Evolutionary conservation across 2,888 invertebrate species (phyloP).

Genomic region (Atethmia centrago): DNA sequence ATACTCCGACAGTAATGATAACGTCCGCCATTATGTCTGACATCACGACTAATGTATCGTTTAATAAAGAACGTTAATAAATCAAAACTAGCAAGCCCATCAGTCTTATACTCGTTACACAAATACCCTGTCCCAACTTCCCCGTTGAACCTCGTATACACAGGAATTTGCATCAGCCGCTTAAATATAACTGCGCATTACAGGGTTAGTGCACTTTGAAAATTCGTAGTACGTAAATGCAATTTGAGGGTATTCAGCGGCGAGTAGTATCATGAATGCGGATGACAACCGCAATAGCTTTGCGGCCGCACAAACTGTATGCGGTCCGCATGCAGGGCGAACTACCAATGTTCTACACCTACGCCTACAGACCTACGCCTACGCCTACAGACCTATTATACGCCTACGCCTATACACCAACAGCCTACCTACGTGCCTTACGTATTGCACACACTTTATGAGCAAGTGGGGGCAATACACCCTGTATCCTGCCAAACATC

Average conservation of each 20-base stretch:
- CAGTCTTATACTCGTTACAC: constrained; percentile 53
- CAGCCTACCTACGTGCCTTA: constrained; percentile 35
- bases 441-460: constrained; percentile 40
- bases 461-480: constrained; percentile 17
- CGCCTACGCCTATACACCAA: no score
- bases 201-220: constrained; percentile 58
- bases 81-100: constrained; percentile 48
- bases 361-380: no score
- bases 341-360: constrained; percentile 42
- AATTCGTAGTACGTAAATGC: constrained; percentile 60
- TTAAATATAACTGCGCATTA: constrained; percentile 59
- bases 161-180: constrained; percentile 55
- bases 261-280: constrained; percentile 66
- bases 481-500: constrained; percentile 20
- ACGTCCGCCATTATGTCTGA: constrained; percentile 7
- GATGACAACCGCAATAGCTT: constrained; percentile 69
- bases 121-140: constrained; percentile 54
- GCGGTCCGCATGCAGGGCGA: constrained; percentile 54
- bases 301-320: constrained; percentile 63
- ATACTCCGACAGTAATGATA: constrained; percentile 26
- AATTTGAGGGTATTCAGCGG: constrained; percentile 60
- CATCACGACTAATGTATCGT: constrained; percentile 34
- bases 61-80: constrained; percentile 47
- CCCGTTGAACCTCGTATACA: constrained; percentile 35
- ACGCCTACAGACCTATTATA: no score